Evolutionary conservation across 1,140 invertebrate genomes (phyloP).

Genomic region (Penaeus chinensis): DNA sequence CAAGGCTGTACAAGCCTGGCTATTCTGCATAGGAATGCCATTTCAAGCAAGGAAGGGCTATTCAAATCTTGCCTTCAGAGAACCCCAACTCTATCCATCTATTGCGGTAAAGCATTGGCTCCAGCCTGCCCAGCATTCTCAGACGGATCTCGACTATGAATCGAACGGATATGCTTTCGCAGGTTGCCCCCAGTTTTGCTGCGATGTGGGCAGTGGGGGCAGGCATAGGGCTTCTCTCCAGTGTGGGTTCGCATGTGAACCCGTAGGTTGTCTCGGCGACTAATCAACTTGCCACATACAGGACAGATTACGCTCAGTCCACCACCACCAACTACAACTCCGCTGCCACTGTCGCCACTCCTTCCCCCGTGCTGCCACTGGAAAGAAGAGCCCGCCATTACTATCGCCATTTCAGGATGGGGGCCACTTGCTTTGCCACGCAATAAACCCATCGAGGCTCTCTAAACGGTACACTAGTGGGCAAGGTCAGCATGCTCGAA

Average conservation of each 20-base stretch:
- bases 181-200: constrained; percentile 64
- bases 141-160: constrained; percentile 37
- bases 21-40: too few relatives aligned
- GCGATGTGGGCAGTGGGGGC: constrained; percentile 57
- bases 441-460: too few relatives aligned
- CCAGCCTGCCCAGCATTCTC: constrained; percentile 21
- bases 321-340: constrained; percentile 20
- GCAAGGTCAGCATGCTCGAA: too few relatives aligned
- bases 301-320: constrained; percentile 53
- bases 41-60: not conserved
- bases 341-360: constrained; percentile 11
- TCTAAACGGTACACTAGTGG: too few relatives aligned
- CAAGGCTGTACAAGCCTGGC: too few relatives aligned
- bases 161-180: constrained; percentile 63
- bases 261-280: constrained; percentile 64
- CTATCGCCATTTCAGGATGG: not conserved
- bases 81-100: not conserved
- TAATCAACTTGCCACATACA: constrained; percentile 64
- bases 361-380: constrained; percentile 32
- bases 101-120: not conserved
- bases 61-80: not conserved
- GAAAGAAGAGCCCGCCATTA: constrained; percentile 38
- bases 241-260: constrained; percentile 62
- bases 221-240: constrained; percentile 57
- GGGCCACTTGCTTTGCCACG: not conserved